Evolutionary conservation across 2,888 invertebrate genomes (phyloP).

Genomic region (Trisateles emortualis): DNA sequence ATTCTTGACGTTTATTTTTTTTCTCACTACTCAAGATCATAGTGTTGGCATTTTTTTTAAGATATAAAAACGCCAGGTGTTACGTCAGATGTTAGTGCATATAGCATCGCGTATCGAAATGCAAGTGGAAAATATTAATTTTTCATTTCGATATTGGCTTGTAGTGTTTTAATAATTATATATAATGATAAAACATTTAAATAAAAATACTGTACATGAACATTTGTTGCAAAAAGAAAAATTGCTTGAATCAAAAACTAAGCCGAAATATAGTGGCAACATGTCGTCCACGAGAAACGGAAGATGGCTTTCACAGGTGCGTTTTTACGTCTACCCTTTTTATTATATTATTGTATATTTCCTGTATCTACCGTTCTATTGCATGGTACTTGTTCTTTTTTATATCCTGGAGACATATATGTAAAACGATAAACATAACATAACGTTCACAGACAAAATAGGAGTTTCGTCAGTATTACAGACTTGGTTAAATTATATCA

Average conservation of each 20-base stretch:
- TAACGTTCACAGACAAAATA: neutral
- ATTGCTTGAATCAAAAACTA: slow-evolving; percentile 59
- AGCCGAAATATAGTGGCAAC: slow-evolving; percentile 58
- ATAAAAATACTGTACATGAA: slow-evolving; percentile 72
- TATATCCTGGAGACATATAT: neutral
- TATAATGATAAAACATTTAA: slow-evolving; percentile 75
- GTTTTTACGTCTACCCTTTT: slow-evolving; percentile 39
- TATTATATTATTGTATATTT: slow-evolving; percentile 3
- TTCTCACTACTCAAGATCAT: slow-evolving; percentile 10
- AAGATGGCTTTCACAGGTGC: slow-evolving; percentile 70
- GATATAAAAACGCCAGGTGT: slow-evolving; percentile 18
- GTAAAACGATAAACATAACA: no score
- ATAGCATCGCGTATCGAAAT: slow-evolving; percentile 28
- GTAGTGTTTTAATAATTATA: slow-evolving; percentile 23
- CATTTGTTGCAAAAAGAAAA: slow-evolving; percentile 70
- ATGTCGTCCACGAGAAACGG: slow-evolving; percentile 72
- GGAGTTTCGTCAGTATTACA: neutral
- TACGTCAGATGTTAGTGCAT: slow-evolving; percentile 21
- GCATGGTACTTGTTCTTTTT: neutral
- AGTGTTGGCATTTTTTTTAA: slow-evolving; percentile 29
- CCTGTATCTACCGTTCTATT: neutral
- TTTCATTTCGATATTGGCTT: slow-evolving; percentile 7
- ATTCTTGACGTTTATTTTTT: slow-evolving; percentile 38
- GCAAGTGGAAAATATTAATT: slow-evolving; percentile 24
- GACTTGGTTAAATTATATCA: slow-evolving; percentile 11